Percentiles rank a stretch among this genome's conserved stretches.
Conservation (phyloP, 2,113 vertebrate genomes). For the Setophaga petechia region DNA sequence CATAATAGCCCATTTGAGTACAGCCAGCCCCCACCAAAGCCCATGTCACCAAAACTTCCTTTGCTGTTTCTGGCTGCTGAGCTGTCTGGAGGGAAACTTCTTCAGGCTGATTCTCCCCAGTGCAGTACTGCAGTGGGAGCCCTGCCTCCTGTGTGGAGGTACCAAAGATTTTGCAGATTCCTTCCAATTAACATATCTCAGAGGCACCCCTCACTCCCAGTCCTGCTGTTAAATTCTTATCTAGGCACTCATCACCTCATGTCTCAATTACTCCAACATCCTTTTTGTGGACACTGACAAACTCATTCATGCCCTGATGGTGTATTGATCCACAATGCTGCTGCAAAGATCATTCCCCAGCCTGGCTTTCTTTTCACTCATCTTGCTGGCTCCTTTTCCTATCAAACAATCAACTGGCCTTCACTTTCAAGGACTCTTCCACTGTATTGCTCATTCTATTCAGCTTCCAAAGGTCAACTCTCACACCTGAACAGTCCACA, state of each 20-base stretch:
- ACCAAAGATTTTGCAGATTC: background rate
- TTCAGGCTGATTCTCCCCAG: background rate
- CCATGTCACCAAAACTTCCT: accelerated
- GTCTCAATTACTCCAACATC: slow-evolving; percentile 56
- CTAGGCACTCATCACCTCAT: background rate
- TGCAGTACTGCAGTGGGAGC: background rate
- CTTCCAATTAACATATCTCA: background rate
- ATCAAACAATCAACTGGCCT: background rate
- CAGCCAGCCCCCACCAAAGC: background rate
- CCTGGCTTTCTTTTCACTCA: background rate
- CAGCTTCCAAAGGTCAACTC: background rate
- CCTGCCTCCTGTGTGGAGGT: background rate
- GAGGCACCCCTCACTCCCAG: background rate
- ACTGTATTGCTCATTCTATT: slow-evolving; percentile 12
- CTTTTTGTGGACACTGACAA: slow-evolving; percentile 34
- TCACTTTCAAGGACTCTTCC: slow-evolving; percentile 31
- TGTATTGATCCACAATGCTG: slow-evolving; percentile 23
- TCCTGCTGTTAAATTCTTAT: slow-evolving; percentile 21
- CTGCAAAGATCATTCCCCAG: background rate
- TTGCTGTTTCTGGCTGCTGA: background rate
- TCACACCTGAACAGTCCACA: background rate
- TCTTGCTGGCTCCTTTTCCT: background rate
- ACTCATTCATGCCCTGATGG: background rate
- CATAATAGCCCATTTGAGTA: background rate
- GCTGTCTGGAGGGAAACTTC: background rate